Evolutionary conservation across 2,113 vertebrate genomes (phyloP), one percentile per base, ranked within the genome.

Genomic region (Mus spicilegus): DNA sequence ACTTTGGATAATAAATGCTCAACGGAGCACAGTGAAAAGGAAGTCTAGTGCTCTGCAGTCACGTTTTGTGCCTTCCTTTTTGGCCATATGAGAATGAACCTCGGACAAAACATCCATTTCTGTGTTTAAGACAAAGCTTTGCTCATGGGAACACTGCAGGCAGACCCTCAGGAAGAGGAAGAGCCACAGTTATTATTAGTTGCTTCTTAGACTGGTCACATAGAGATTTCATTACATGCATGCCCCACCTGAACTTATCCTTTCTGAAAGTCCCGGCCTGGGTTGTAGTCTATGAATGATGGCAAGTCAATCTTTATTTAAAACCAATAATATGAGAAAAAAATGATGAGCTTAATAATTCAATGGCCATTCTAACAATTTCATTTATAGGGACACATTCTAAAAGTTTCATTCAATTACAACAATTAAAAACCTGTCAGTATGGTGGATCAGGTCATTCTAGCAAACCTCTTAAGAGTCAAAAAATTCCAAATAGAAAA

Each of bases 1-100:
- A 93, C 90, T 96, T 92, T 91, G 67, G 65, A 92, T 96, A 97
- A 97, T 75, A 97, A 97, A 96, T 96, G 87, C 36, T 75, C 58
- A 87, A 33, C 5, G 22, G 51, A 92, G 89, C 30, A 51, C 46
- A 70, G 54, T 58, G 30, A 77, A 76, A 96, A 95, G 77, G 87
- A 85, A 92, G 92, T 76, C 58, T 61, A 97, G 9, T 56, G 61
- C 76, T 88, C 92, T 69, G 63, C 0, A 46, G 93, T 70, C 93
- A 81, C 84, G 94, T 93, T 97, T 94, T 39, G 63, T n/a, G 26
- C 73, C 82, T 95, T 96, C 56, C 28, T 93, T 91, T 91, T 65
- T 3, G 17, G 78, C 73, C 87, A 72, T 92, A 91, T 93, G 75
- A 96, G 91, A 96, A 87, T 4, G 4, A 3, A 19, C n/a, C 95